These are phyloP conservation scores for Elaeidobius kamerunicus DNA, from an alignment of 2,888 invertebrate species.

Conservation along the genomic window DNA sequence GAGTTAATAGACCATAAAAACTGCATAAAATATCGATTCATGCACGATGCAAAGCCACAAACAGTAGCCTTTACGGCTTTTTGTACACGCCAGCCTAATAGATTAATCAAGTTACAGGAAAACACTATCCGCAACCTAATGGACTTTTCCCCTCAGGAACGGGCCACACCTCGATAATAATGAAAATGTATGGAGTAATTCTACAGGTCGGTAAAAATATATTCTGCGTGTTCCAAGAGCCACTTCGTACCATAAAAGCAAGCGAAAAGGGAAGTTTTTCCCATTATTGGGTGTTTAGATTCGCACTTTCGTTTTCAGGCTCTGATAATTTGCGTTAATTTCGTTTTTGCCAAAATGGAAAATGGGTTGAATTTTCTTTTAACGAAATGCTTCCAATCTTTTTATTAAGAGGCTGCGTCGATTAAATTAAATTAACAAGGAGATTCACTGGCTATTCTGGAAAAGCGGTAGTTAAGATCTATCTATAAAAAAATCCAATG, in stretches of 20 bases:
- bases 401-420: neutral
- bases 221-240: conserved; percentile 14
- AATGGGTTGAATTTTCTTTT: neutral
- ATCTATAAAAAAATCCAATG: too few relatives aligned
- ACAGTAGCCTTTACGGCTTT: conserved; percentile 22
- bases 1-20: conserved; percentile 1
- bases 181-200: conserved; percentile 26
- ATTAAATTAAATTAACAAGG: too few relatives aligned
- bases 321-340: neutral
- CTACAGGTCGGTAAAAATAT: conserved; percentile 20
- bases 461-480: too few relatives aligned
- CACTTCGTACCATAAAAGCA: conserved; percentile 11
- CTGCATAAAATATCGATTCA: conserved; percentile 14
- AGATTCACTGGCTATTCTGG: too few relatives aligned
- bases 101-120: conserved; percentile 28
- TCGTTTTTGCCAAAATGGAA: neutral
- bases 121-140: conserved; percentile 23
- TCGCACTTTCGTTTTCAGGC: conserved; percentile 6
- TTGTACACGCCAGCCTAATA: conserved; percentile 22
- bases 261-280: conserved; percentile 2
- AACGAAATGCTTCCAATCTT: neutral
- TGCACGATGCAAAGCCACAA: neutral
- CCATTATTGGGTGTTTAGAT: conserved; percentile 6
- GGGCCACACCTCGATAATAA: conserved; percentile 23
- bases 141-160: conserved; percentile 22